These are phyloP conservation scores for Portevinia maculata DNA, from an alignment of 2,888 invertebrate species.

Conservation along the genomic window DNA sequence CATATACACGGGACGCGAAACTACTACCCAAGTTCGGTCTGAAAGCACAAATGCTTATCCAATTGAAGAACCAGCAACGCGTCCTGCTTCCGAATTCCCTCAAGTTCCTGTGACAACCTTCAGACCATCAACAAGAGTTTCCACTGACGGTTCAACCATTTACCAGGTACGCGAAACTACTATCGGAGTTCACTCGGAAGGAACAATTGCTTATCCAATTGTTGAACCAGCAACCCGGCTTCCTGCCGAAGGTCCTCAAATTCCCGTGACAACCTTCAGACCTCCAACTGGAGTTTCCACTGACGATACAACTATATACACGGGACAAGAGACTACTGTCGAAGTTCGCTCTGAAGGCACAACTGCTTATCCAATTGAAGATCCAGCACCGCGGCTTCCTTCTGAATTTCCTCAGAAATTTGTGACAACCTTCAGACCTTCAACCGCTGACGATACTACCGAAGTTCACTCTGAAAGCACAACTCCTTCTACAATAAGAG, in stretches of 20 bases:
- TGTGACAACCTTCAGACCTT: too few relatives aligned
- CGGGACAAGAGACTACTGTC: not conserved
- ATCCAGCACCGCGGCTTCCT: too few relatives aligned
- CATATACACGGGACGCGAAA: not conserved
- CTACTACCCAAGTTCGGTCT: conserved; percentile 6
- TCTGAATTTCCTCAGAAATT: too few relatives aligned
- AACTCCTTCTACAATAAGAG: too few relatives aligned
- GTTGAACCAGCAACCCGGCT: not conserved
- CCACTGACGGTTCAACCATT: not conserved
- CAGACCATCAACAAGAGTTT: not conserved
- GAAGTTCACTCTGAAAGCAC: too few relatives aligned
- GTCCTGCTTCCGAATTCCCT: not conserved
- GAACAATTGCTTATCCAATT: not conserved
- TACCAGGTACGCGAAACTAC: not conserved
- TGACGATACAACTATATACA: not conserved
- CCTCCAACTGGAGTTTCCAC: not conserved
- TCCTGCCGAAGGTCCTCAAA: not conserved
- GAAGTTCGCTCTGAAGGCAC: too few relatives aligned
- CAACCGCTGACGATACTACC: too few relatives aligned
- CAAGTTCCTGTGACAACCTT: not conserved
- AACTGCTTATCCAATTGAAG: too few relatives aligned
- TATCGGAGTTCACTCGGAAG: not conserved
- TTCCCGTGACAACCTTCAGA: not conserved
- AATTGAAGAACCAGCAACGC: not conserved
- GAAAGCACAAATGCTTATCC: conserved; percentile 2